These are phyloP conservation scores for Oscheius onirici DNA, from an alignment of 2,888 invertebrate species.

Conservation along the genomic window DNA sequence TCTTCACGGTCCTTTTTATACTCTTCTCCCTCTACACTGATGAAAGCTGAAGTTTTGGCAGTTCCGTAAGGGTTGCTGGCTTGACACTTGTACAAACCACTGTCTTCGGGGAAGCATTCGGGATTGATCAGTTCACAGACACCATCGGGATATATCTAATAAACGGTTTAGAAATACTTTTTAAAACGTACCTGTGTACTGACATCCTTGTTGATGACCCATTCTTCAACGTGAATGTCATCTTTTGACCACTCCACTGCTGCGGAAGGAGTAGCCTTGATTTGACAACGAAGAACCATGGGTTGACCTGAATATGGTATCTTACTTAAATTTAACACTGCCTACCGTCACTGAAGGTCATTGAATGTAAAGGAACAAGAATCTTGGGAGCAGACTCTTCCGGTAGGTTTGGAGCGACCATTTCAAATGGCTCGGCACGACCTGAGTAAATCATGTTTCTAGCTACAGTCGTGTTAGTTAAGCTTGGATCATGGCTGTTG, in stretches of 20 bases:
- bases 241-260: slow-evolving; percentile 62
- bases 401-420: slow-evolving; percentile 57
- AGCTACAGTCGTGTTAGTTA: neutral
- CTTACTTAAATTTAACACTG: neutral
- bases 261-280: slow-evolving; percentile 57
- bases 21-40: slow-evolving; percentile 49
- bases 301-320: slow-evolving; percentile 44
- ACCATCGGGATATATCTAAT: slow-evolving; percentile 52
- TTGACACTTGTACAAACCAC: slow-evolving; percentile 58
- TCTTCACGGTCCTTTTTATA: slow-evolving; percentile 52
- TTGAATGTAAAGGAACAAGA: slow-evolving; percentile 56
- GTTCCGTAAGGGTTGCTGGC: slow-evolving; percentile 59
- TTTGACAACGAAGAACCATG: slow-evolving; percentile 57
- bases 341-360: slow-evolving; percentile 50
- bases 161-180: slow-evolving; percentile 1
- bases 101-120: slow-evolving; percentile 51
- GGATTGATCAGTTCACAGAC: slow-evolving; percentile 57
- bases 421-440: slow-evolving; percentile 50
- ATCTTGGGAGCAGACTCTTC: slow-evolving; percentile 61
- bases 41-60: slow-evolving; percentile 58
- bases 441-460: slow-evolving; percentile 28
- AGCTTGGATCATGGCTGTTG: neutral
- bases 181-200: slow-evolving; percentile 34
- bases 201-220: slow-evolving; percentile 58
- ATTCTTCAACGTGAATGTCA: slow-evolving; percentile 55